These are phyloP conservation scores for Cuniculus paca DNA, from an alignment of 2,797 vertebrate genomes.

Conservation along the genomic window DNA sequence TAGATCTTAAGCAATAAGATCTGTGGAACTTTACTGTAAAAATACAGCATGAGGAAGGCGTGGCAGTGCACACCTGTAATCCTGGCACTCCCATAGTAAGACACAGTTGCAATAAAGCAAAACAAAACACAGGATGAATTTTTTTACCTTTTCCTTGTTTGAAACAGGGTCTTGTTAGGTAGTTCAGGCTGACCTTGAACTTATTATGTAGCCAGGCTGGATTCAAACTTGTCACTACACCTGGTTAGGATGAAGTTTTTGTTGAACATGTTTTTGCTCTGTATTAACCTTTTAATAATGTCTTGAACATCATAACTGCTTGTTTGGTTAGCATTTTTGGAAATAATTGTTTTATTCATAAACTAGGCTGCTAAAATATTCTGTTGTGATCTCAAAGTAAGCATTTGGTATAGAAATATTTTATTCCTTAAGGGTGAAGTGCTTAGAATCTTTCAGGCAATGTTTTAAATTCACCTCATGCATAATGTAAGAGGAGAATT, in stretches of 20 bases:
- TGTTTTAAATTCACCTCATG: constrained; percentile 33
- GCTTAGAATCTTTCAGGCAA: constrained; percentile 15
- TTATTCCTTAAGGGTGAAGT: not conserved
- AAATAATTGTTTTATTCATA: constrained; percentile 45
- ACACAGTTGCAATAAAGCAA: not conserved
- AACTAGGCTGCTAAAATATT: not conserved
- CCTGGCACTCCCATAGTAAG: not conserved
- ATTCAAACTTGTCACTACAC: not conserved
- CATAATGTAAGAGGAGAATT: constrained; percentile 8
- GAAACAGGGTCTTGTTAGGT: not conserved
- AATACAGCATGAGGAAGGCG: not conserved
- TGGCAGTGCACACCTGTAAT: not conserved
- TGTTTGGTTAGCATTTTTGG: constrained; percentile 17
- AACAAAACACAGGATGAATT: not conserved
- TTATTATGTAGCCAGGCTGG: not conserved
- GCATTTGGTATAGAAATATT: not conserved
- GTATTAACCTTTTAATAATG: constrained; percentile 5
- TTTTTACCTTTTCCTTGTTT: too few relatives aligned
- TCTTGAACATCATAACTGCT: constrained; percentile 18
- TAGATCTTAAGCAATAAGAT: not conserved
- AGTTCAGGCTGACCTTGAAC: not conserved
- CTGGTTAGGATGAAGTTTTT: not conserved
- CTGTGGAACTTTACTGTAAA: constrained; percentile 35
- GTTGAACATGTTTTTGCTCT: not conserved
- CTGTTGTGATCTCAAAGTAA: not conserved